A percentile compares a stretch with the other conserved stretches of the same genome.
phyloP scores from a whole-genome alignment of 2,113 vertebrate species.

The Sigmodon hispidus region DNA sequence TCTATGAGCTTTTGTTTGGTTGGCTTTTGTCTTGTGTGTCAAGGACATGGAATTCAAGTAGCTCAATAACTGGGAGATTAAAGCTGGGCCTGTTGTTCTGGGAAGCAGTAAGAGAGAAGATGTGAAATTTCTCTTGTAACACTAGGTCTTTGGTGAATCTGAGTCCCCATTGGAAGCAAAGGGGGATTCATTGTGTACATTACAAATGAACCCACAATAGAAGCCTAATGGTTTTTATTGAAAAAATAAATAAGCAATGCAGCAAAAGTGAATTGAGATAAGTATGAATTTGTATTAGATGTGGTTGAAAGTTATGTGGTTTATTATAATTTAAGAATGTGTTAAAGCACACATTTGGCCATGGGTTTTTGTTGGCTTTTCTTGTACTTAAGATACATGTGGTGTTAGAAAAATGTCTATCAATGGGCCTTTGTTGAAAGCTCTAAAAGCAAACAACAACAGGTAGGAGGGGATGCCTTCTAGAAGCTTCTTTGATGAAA shows the following conservation, averaged over 20 bases:
- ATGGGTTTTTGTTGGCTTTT: background rate
- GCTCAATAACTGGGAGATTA: background rate
- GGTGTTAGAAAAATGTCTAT: background rate
- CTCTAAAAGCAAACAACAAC: conserved; percentile 61
- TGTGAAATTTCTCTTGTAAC: conserved; percentile 24
- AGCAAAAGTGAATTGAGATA: background rate
- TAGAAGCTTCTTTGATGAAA: conserved; percentile 57
- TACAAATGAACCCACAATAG: background rate
- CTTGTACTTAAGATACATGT: background rate
- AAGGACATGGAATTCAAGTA: background rate
- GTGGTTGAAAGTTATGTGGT: background rate
- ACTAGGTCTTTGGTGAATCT: background rate
- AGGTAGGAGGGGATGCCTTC: conserved; percentile 43
- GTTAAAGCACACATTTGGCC: background rate
- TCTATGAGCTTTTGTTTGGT: background rate
- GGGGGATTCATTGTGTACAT: background rate
- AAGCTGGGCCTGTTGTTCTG: background rate
- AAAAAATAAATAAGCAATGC: conserved; percentile 15
- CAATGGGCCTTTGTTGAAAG: conserved; percentile 58
- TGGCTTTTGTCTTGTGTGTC: background rate
- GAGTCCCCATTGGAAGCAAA: background rate
- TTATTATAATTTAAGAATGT: background rate
- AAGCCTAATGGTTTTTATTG: background rate
- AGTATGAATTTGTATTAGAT: background rate
- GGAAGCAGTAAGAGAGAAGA: background rate